Conservation (phyloP, 2,797 vertebrate species). For the Oryzias sinensis region DNA sequence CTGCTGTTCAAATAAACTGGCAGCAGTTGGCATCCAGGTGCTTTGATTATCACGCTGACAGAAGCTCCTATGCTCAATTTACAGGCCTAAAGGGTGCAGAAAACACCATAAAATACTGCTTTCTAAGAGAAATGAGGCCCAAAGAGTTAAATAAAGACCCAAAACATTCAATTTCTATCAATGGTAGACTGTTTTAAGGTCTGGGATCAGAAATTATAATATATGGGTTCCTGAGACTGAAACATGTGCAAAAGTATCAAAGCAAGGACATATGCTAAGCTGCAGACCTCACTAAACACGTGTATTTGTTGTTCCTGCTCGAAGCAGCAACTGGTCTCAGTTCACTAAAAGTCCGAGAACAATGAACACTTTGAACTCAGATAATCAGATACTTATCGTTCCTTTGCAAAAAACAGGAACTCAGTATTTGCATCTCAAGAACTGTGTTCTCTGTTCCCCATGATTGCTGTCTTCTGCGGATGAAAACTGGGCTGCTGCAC, state of each 20-base stretch:
- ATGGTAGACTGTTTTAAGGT: not conserved
- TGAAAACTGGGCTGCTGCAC: slow-evolving; percentile 26
- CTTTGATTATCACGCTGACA: slow-evolving; percentile 45
- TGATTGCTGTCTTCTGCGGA: slow-evolving; percentile 21
- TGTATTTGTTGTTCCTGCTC: not conserved
- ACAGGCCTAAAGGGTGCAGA: slow-evolving; percentile 12
- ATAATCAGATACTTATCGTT: slow-evolving; percentile 1
- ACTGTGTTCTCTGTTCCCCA: slow-evolving; percentile 22
- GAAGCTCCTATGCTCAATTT: slow-evolving; percentile 35
- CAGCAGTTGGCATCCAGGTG: slow-evolving; percentile 50
- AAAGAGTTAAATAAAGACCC: slow-evolving; percentile 22
- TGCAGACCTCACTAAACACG: not conserved
- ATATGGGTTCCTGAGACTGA: not conserved
- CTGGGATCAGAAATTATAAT: not conserved
- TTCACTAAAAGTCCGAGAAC: not conserved
- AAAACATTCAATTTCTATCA: no score
- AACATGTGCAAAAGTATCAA: slow-evolving; percentile 7
- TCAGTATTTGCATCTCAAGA: slow-evolving; percentile 4
- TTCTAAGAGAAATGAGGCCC: slow-evolving; percentile 12
- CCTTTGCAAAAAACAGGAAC: slow-evolving; percentile 1
- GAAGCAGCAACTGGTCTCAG: slow-evolving; percentile 4
- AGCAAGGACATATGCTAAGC: slow-evolving; percentile 5
- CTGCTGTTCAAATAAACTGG: slow-evolving; percentile 59
- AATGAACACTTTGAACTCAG: slow-evolving; percentile 12
- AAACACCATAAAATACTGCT: slow-evolving; percentile 19